phyloP scores from a whole-genome alignment of 1,140 invertebrate genomes.

The Drosophila carrolli region DNA sequence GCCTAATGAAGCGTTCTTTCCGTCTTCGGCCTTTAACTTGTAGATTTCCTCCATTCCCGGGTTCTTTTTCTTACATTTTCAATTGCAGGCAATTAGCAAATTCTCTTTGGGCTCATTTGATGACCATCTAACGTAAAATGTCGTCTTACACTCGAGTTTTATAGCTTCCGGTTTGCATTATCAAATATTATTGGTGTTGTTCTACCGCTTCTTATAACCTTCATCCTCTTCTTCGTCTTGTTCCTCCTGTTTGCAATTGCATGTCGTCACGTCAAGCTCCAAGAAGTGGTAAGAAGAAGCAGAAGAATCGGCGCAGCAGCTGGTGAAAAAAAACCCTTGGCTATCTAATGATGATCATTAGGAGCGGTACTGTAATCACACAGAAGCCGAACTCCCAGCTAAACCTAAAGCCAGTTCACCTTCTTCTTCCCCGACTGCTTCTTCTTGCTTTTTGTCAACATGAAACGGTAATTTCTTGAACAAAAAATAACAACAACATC shows the following conservation, averaged over 20 bases:
- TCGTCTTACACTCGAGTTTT: conserved; percentile 54
- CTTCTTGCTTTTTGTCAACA: conserved; percentile 58
- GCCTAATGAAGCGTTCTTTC: conserved; percentile 52
- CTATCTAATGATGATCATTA: conserved; percentile 80
- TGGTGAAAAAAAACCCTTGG: conserved; percentile 64
- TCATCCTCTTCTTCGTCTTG: background rate
- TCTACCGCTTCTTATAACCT: conserved; percentile 29
- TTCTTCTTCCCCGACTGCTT: conserved; percentile 8
- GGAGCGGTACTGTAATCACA: conserved; percentile 66
- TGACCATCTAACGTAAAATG: conserved; percentile 40
- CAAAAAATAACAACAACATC: conserved; percentile 35
- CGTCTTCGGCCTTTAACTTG: background rate
- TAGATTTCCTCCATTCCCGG: conserved; percentile 17
- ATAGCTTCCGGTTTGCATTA: conserved; percentile 80
- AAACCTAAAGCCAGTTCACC: conserved; percentile 38
- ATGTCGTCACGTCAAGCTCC: conserved; percentile 70
- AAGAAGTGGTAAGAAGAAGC: conserved; percentile 9
- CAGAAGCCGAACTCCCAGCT: conserved; percentile 31
- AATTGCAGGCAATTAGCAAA: conserved; percentile 78
- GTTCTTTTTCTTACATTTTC: conserved; percentile 26
- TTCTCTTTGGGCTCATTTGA: conserved; percentile 45
- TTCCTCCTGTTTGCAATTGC: conserved; percentile 51
- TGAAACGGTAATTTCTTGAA: conserved; percentile 72
- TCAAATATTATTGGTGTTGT: conserved; percentile 76
- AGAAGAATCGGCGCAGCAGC: conserved; percentile 8